phyloP scores from a whole-genome alignment of 1,140 invertebrate genomes.

The Tribolium castaneum region DNA sequence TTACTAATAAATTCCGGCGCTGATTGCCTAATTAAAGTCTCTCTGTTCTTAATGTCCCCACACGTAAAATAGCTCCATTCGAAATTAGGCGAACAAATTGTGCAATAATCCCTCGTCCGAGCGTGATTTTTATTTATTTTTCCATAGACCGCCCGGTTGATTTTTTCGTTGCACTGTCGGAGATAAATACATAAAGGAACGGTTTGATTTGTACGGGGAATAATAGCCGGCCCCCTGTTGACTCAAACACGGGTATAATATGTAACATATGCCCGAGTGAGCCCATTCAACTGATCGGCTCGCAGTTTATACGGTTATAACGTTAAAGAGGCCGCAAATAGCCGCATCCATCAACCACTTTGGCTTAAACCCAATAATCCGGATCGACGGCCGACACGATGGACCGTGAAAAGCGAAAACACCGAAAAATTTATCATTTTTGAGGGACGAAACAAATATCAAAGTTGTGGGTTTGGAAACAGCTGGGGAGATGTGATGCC shows the following conservation, averaged over 20 bases:
- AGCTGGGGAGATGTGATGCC: too few species aligned
- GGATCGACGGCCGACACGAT: background rate
- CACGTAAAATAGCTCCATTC: constrained; percentile 30
- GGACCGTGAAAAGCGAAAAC: constrained; percentile 19
- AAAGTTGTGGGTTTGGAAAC: too few species aligned
- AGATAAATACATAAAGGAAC: constrained; percentile 25
- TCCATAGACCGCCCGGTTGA: background rate
- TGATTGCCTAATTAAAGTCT: constrained; percentile 30
- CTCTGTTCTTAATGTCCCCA: background rate
- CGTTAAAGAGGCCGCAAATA: constrained; percentile 42
- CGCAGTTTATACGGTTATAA: constrained; percentile 40
- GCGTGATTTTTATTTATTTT: constrained; percentile 22
- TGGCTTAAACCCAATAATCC: constrained; percentile 22
- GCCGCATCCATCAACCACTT: constrained; percentile 38
- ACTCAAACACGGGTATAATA: constrained; percentile 46
- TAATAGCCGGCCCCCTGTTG: constrained; percentile 48
- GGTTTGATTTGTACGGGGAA: constrained; percentile 41
- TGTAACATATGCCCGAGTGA: constrained; percentile 48
- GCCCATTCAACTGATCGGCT: constrained; percentile 39
- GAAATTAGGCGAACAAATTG: constrained; percentile 28
- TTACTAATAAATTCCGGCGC: constrained; percentile 15
- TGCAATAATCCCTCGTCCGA: background rate
- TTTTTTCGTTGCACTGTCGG: background rate
- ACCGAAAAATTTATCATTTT: background rate
- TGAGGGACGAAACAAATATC: background rate